Conservation (phyloP, 2,113 vertebrate genomes). For the Chaenogobius annularis region DNA sequence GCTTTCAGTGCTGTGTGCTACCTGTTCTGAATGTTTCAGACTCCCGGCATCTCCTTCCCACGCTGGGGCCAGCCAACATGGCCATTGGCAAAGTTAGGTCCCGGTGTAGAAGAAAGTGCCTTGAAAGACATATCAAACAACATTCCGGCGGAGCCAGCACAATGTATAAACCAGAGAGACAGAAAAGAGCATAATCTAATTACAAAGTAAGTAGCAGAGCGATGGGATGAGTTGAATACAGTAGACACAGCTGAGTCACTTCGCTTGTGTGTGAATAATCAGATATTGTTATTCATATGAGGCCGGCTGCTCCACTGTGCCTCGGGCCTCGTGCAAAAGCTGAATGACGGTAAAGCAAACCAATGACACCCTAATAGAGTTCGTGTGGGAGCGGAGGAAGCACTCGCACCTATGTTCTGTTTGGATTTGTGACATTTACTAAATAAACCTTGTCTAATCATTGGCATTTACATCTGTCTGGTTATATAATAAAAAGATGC, state of each 20-base stretch:
- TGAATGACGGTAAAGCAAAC: conserved; percentile 67
- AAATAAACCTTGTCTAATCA: conserved; percentile 37
- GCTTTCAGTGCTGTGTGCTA: conserved; percentile 52
- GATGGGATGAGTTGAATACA: conserved; percentile 55
- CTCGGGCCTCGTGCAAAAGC: conserved; percentile 64
- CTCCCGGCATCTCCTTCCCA: conserved; percentile 55
- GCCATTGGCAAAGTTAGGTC: conserved; percentile 55
- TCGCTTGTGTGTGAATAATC: conserved; percentile 66
- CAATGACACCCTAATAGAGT: conserved; percentile 64
- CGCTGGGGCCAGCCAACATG: conserved; percentile 49
- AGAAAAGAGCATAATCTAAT: conserved; percentile 12
- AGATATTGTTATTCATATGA: conserved; percentile 71
- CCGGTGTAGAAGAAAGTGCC: conserved; percentile 11
- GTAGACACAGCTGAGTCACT: conserved; percentile 73
- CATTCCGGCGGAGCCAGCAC: conserved; percentile 21
- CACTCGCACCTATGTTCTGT: conserved; percentile 35
- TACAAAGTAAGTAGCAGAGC: background rate
- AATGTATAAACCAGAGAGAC: conserved; percentile 27
- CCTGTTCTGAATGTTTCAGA: conserved; percentile 54
- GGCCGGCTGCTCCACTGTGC: conserved; percentile 58
- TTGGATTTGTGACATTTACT: conserved; percentile 57
- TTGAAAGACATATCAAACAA: background rate
- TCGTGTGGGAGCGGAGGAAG: conserved; percentile 55
- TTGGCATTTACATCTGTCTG: conserved; percentile 24
- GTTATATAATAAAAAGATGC: background rate